Percentiles rank a stretch among this genome's conserved stretches.
Evolutionary conservation across 2,888 invertebrate genomes (phyloP).

Genomic region (Pherbina coryleti): DNA sequence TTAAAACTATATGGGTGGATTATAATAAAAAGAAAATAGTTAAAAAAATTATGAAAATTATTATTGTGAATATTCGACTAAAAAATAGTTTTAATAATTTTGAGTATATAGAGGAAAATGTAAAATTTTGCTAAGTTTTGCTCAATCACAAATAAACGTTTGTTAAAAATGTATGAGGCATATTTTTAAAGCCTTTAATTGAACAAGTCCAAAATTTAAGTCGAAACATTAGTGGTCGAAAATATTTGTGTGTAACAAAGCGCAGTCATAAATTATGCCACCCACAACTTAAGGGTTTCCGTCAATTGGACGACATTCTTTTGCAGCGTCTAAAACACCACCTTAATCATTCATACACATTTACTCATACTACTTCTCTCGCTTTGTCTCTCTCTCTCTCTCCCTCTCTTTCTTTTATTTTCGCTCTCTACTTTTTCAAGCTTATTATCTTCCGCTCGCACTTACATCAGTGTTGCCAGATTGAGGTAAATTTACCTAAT

Average conservation of each 20-base stretch:
- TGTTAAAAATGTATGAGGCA: too few relatives aligned
- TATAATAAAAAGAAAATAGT: too few relatives aligned
- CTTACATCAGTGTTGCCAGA: too few relatives aligned
- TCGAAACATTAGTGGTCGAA: neutral
- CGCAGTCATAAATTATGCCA: constrained; percentile 12
- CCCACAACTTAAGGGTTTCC: constrained; percentile 11
- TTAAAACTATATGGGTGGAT: too few relatives aligned
- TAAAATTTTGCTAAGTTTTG: too few relatives aligned
- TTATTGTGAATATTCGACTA: too few relatives aligned
- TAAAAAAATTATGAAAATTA: too few relatives aligned
- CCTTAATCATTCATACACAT: neutral
- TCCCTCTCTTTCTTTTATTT: neutral
- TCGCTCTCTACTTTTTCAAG: neutral
- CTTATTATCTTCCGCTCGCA: neutral
- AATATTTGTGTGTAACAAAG: neutral
- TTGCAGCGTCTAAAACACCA: neutral
- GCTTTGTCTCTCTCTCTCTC: neutral
- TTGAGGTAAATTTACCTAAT: too few relatives aligned
- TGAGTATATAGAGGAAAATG: too few relatives aligned
- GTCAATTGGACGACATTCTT: constrained; percentile 20
- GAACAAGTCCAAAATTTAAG: neutral
- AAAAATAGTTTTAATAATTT: too few relatives aligned
- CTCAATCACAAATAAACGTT: too few relatives aligned
- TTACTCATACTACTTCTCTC: neutral
- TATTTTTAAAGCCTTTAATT: too few relatives aligned